These are phyloP conservation scores for Aphidoletes aphidimyza DNA, from an alignment of 2,888 invertebrate genomes.

Conservation along the genomic window DNA sequence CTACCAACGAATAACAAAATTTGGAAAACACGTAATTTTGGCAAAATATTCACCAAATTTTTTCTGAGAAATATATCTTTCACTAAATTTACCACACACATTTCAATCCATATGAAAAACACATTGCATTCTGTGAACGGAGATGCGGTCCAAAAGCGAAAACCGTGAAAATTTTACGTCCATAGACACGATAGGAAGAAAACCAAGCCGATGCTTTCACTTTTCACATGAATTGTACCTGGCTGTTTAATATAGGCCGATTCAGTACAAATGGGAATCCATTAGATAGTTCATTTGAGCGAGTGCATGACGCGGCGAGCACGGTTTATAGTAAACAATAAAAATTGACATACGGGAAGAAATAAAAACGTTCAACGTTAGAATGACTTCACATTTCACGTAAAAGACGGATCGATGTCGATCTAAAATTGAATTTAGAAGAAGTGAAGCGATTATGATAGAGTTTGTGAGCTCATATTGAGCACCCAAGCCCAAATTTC, in stretches of 20 bases:
- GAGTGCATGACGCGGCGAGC: conserved; percentile 2
- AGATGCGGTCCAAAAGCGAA: background rate
- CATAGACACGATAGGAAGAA: background rate
- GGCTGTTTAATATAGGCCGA: background rate
- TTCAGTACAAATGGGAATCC: conserved; percentile 29
- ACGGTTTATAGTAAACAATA: conserved; percentile 22
- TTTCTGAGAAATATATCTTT: background rate
- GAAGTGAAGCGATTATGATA: background rate
- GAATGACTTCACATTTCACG: background rate
- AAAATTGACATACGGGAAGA: conserved; percentile 33
- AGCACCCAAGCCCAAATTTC: no score
- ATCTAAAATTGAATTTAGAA: background rate
- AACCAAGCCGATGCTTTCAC: conserved; percentile 32
- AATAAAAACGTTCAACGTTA: conserved; percentile 32
- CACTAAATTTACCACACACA: background rate
- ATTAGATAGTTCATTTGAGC: conserved; percentile 4
- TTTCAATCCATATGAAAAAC: background rate
- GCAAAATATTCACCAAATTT: background rate
- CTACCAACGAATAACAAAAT: background rate
- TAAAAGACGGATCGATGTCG: background rate
- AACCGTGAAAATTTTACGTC: conserved; percentile 47
- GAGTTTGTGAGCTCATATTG: background rate
- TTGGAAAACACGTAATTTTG: background rate
- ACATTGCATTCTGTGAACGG: background rate
- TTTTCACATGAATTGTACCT: conserved; percentile 13